Base-by-base conservation (phyloP, 2,113 vertebrate genomes). In the Ictidomys tridecemlineatus region DNA sequence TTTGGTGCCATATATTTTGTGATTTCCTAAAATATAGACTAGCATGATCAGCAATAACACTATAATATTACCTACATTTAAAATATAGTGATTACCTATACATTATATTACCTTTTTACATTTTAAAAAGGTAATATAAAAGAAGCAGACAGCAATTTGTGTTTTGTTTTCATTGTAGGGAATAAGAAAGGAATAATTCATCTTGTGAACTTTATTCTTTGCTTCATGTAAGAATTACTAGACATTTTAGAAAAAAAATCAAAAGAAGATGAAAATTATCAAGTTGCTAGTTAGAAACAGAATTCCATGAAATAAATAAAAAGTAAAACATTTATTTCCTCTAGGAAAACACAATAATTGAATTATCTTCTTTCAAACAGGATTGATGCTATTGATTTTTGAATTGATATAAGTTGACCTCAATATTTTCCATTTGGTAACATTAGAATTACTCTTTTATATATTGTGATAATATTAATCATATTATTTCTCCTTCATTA, bases 181-280 rank as follows among this genome's bases (percentile, higher is more conserved):
- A 51, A 51, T 92, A 96, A 14, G 32, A n/a, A 92, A 88, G 30
- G 28, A 89, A 87, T 80, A 26, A 89, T 65, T 58, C 85, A 17
- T 24, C 58, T 70, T 73, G 4, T 82, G 14, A 63, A 42, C 97
- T 96, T 80, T 79, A 84, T 84, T 93, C 32, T 18, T 77, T 84
- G 17, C 12, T 77, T 93, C 80, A 69, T 84, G 30, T 58, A 86
- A 78, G 56, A 90, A 77, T 86, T 93, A 87, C 65, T 97, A 18
- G 32, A 72, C 7, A 53, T 67, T 87, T 92, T 28, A 32, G 45
- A 1, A 2, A 42, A 42, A 37, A 85, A 17, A 88, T 45, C 91
- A 97, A 86, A 0, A 86, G 34, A 86, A 84, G 65, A 73, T 94
- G 26, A 94, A 96, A 95, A 97, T 88, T 77, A 85, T 18, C 26